Conservation (phyloP, 2,113 vertebrate genomes). For the Tachycineta bicolor region DNA sequence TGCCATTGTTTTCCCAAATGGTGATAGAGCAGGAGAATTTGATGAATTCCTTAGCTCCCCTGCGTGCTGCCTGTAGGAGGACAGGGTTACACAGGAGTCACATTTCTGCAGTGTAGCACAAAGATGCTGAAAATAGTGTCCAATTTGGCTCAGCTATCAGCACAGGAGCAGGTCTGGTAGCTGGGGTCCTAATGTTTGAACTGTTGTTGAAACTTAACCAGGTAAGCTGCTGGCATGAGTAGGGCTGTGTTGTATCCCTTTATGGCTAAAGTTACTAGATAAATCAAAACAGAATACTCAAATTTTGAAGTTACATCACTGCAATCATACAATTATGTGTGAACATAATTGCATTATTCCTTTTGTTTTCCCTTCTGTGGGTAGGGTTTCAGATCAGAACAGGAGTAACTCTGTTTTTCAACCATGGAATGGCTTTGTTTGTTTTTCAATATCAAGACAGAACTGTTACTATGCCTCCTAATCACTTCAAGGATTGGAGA, state of each 20-base stretch:
- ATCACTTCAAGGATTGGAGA: not conserved
- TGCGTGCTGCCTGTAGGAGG: not conserved
- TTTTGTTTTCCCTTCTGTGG: not conserved
- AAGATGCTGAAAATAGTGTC: not conserved
- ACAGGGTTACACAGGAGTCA: rapidly evolving
- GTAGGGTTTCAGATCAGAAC: not conserved
- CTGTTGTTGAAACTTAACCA: not conserved
- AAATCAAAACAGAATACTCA: not conserved
- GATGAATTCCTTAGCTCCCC: not conserved
- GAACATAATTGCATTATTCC: not conserved
- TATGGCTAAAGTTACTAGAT: not conserved
- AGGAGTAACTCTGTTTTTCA: not conserved
- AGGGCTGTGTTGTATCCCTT: not conserved
- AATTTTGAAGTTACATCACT: not conserved
- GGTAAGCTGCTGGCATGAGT: not conserved
- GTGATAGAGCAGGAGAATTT: not conserved
- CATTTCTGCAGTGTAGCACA: not conserved
- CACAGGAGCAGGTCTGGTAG: not conserved
- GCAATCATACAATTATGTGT: not conserved
- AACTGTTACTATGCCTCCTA: not conserved
- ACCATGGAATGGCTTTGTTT: not conserved
- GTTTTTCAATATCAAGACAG: not conserved
- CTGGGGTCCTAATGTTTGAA: not conserved
- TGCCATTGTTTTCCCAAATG: not conserved
- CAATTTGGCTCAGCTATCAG: not conserved